phyloP scores from a whole-genome alignment of 2,797 vertebrate species.

The Okamejei kenojei region DNA sequence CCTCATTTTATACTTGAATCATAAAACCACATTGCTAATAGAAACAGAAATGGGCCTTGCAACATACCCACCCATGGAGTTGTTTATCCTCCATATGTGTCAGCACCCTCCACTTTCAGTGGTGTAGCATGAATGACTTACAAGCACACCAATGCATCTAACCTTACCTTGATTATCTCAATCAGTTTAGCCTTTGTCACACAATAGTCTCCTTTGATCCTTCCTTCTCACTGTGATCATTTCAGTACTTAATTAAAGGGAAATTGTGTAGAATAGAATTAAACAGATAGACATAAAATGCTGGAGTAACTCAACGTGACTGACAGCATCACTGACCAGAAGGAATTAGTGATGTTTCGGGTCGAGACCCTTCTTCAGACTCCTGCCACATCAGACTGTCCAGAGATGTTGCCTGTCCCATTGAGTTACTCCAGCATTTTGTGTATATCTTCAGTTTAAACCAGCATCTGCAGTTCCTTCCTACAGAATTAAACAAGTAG shows the following conservation, averaged over 20 bases:
- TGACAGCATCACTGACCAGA: too few species aligned
- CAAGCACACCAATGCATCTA: neutral
- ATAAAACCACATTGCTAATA: neutral
- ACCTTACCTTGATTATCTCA: neutral
- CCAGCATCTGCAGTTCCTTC: too few species aligned
- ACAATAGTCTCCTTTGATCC: neutral
- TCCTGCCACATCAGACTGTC: too few species aligned
- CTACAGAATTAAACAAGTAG: neutral
- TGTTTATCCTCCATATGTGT: neutral
- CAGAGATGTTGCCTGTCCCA: too few species aligned
- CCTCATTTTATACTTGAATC: neutral
- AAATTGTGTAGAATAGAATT: neutral
- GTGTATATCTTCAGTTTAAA: too few species aligned
- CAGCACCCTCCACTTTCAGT: neutral
- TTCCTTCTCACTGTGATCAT: neutral
- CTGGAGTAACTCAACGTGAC: too few species aligned
- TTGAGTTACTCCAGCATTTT: too few species aligned
- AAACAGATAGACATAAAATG: too few species aligned
- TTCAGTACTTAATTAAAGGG: neutral
- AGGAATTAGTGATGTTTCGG: too few species aligned
- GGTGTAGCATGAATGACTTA: too few species aligned
- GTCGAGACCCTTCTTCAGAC: too few species aligned
- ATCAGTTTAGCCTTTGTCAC: neutral
- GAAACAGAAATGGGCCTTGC: neutral
- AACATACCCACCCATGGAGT: neutral